Conservation (phyloP, 2,113 vertebrate genomes). For the Notarius quadriscutis region DNA sequence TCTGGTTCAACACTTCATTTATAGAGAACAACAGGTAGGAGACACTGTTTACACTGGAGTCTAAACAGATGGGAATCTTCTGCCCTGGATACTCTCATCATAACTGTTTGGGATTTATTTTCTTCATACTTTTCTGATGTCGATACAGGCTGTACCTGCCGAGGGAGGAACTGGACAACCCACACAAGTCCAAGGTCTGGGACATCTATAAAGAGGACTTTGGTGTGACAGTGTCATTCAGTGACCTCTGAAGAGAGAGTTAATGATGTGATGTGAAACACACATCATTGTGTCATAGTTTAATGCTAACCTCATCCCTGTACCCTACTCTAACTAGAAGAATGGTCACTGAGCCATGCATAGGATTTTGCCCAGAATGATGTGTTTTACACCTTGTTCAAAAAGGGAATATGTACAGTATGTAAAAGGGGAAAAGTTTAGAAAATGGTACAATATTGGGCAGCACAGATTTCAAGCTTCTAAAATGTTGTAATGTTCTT, state of each 20-base stretch:
- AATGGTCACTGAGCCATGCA: background rate
- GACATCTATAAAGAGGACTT: conserved; percentile 85
- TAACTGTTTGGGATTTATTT: background rate
- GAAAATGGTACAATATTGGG: background rate
- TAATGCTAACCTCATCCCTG: background rate
- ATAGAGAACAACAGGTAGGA: conserved; percentile 83
- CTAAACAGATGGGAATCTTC: background rate
- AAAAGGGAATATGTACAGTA: background rate
- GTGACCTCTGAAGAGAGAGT: conserved; percentile 55
- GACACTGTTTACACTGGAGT: background rate
- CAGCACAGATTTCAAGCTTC: background rate
- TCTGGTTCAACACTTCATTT: conserved; percentile 96
- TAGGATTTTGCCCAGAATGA: background rate
- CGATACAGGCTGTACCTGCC: conserved; percentile 81
- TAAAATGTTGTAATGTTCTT: background rate
- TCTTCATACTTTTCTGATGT: conserved; percentile 7
- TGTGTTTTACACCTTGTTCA: conserved; percentile 1
- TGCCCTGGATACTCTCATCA: background rate
- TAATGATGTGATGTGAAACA: background rate
- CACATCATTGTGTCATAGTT: background rate
- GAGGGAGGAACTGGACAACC: conserved; percentile 91
- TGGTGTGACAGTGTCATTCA: conserved; percentile 83
- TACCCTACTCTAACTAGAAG: background rate
- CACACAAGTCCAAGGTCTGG: conserved; percentile 89
- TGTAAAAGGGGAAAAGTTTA: background rate